phyloP scores from a whole-genome alignment of 2,113 vertebrate species.

The Alligator mississippiensis region DNA sequence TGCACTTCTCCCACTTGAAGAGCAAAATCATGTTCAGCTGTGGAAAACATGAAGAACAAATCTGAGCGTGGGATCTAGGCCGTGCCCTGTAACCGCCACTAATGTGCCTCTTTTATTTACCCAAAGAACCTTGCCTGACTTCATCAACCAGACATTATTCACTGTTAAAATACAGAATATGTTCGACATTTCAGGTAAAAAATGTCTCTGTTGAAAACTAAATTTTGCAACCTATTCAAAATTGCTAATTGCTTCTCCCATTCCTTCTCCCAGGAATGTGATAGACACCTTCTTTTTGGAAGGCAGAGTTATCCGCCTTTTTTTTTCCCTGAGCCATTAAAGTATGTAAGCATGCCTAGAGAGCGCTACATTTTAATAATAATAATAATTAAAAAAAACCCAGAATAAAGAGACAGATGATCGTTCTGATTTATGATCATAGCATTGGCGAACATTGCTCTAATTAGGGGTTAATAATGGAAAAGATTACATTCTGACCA shows the following conservation, averaged over 20 bases:
- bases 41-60: accelerated
- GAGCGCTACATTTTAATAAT: background rate
- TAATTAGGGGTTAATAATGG: background rate
- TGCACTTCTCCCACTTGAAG: background rate
- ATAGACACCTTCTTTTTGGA: background rate
- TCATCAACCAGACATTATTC: background rate
- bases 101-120: no score
- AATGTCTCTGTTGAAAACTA: background rate
- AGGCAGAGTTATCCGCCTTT: background rate
- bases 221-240: background rate
- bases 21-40: background rate
- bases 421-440: background rate
- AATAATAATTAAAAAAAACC: background rate
- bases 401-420: background rate
- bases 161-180: background rate
- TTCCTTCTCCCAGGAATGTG: background rate
- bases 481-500: background rate
- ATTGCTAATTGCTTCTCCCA: background rate
- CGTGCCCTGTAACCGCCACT: accelerated
- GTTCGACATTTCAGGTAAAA: background rate
- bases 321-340: background rate
- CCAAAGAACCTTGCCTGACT: background rate
- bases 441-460: background rate
- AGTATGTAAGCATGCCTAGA: background rate
- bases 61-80: background rate